Conservation (phyloP, 2,797 vertebrate species). For the Chaenodraco wilsoni region DNA sequence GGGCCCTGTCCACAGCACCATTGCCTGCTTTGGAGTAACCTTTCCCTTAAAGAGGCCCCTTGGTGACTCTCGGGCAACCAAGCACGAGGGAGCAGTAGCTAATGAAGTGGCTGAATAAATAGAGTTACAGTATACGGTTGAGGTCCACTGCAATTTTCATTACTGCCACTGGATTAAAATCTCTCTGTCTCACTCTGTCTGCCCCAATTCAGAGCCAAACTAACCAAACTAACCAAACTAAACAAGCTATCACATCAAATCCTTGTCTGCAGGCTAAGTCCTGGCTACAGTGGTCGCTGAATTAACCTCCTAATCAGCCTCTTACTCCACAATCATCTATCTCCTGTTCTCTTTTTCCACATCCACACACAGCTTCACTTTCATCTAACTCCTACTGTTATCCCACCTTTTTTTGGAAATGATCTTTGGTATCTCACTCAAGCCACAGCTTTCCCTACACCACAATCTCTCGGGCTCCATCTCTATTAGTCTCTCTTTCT, state of each 20-base stretch:
- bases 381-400: slow-evolving; percentile 50
- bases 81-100: slow-evolving; percentile 53
- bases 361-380: slow-evolving; percentile 45
- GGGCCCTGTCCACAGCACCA: slow-evolving; percentile 64
- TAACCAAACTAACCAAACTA: slow-evolving; percentile 79
- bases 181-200: slow-evolving; percentile 72
- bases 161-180: slow-evolving; percentile 78
- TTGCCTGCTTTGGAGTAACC: slow-evolving; percentile 77
- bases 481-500: slow-evolving; percentile 55
- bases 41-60: slow-evolving; percentile 77
- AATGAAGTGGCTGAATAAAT: slow-evolving; percentile 80
- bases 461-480: slow-evolving; percentile 60
- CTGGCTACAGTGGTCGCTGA: slow-evolving; percentile 65
- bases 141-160: slow-evolving; percentile 76
- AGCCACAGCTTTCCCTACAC: slow-evolving; percentile 62
- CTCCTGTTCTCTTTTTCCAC: slow-evolving; percentile 54
- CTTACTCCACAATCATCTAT: slow-evolving; percentile 67
- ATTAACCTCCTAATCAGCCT: slow-evolving; percentile 80
- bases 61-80: slow-evolving; percentile 58
- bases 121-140: slow-evolving; percentile 73
- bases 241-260: slow-evolving; percentile 84
- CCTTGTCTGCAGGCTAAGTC: slow-evolving; percentile 67
- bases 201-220: slow-evolving; percentile 75
- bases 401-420: slow-evolving; percentile 56
- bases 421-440: slow-evolving; percentile 55